These are phyloP conservation scores for Drosophila tsacasi DNA, from an alignment of 1,140 invertebrate genomes.

Conservation along the genomic window DNA sequence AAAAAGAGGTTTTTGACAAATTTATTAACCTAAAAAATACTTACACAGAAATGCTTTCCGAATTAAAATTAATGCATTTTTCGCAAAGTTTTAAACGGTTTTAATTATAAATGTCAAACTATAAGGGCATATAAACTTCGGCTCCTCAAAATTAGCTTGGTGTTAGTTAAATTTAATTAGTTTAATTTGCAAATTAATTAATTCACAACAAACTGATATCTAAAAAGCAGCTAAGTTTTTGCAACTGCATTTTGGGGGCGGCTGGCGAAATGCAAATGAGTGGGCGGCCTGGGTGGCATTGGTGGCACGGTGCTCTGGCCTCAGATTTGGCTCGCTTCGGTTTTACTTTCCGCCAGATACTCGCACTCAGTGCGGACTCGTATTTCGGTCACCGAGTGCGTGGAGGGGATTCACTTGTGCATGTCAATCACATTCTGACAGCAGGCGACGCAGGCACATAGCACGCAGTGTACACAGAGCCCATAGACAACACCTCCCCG, in stretches of 20 bases:
- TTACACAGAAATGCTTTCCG: too few species aligned
- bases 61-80: too few species aligned
- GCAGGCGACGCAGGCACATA: constrained; percentile 45
- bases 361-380: constrained; percentile 46
- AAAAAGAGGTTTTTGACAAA: too few species aligned
- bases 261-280: constrained; percentile 66
- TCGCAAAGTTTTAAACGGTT: too few species aligned
- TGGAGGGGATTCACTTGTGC: constrained; percentile 71
- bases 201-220: too few species aligned
- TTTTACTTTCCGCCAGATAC: constrained; percentile 49
- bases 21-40: too few species aligned
- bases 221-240: constrained; percentile 1
- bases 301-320: constrained; percentile 53
- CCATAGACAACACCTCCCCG: constrained; percentile 42
- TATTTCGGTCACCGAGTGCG: constrained; percentile 67
- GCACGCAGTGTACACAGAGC: background rate
- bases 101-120: too few species aligned
- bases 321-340: constrained; percentile 38
- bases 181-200: too few species aligned
- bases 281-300: constrained; percentile 54
- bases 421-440: constrained; percentile 79
- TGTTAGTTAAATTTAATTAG: too few species aligned
- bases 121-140: too few species aligned
- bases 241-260: constrained; percentile 19
- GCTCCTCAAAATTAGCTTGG: too few species aligned